phyloP scores from a whole-genome alignment of 2,888 invertebrate genomes.

The Erebia epiphron region DNA sequence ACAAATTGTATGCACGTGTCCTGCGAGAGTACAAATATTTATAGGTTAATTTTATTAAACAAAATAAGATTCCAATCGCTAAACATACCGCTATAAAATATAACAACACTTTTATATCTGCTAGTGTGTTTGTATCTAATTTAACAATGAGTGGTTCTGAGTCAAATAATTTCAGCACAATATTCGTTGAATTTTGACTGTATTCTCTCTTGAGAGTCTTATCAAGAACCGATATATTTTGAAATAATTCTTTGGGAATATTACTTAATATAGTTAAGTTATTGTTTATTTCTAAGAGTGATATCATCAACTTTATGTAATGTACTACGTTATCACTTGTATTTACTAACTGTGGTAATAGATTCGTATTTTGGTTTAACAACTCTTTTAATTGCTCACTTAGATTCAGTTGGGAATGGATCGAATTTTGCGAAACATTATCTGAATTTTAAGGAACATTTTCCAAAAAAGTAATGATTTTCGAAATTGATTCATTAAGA shows the following conservation, averaged over 20 bases:
- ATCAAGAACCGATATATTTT: neutral
- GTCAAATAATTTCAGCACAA: neutral
- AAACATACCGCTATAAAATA: slow-evolving; percentile 27
- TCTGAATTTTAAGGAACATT: neutral
- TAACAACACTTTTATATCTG: slow-evolving; percentile 16
- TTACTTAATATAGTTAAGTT: slow-evolving; percentile 22
- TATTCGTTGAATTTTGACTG: neutral
- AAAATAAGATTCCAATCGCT: slow-evolving; percentile 13
- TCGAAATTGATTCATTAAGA: slow-evolving; percentile 18
- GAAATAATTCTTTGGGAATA: slow-evolving; percentile 19
- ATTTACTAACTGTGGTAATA: slow-evolving; percentile 14
- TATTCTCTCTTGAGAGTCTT: neutral
- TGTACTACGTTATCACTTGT: slow-evolving; percentile 20
- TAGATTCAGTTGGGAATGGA: neutral
- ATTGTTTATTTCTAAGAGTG: slow-evolving; percentile 26
- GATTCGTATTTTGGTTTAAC: slow-evolving; percentile 7
- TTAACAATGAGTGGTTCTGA: neutral
- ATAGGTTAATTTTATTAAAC: neutral
- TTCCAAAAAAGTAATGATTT: slow-evolving; percentile 2
- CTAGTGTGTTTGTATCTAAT: slow-evolving; percentile 8
- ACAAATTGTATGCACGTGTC: neutral
- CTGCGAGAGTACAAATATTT: slow-evolving; percentile 7
- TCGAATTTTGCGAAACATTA: neutral
- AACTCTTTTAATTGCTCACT: slow-evolving; percentile 9
- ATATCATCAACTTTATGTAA: slow-evolving; percentile 20